A percentile compares a stretch with the other conserved stretches of the same genome.
phyloP scores from a whole-genome alignment of 2,797 vertebrate genomes.

The Lepilemur septentrionalis region DNA sequence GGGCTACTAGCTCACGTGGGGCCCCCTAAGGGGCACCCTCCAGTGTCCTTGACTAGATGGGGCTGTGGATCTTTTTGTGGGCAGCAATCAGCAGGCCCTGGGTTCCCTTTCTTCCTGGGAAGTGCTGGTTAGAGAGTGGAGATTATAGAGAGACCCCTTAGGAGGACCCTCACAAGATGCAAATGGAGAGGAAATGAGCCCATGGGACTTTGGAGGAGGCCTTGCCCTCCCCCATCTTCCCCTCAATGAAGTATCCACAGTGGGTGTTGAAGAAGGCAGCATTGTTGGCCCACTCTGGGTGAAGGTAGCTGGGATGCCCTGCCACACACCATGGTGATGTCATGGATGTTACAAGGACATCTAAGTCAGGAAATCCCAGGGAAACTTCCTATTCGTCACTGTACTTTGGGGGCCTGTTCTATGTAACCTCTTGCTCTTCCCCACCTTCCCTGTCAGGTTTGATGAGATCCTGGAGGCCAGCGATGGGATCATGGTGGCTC shows the following conservation, averaged over 20 bases:
- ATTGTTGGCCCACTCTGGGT: not conserved
- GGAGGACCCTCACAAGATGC: not conserved
- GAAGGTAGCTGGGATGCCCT: not conserved
- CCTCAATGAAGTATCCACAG: not conserved
- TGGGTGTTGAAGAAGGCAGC: not conserved
- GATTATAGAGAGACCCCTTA: not conserved
- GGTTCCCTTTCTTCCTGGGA: not conserved
- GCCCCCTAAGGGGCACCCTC: not conserved
- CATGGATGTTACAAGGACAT: not conserved
- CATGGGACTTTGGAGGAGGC: not conserved
- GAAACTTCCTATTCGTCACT: not conserved
- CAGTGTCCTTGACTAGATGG: not conserved
- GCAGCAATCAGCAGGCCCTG: accelerated
- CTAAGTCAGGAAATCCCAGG: not conserved
- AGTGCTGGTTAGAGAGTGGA: not conserved
- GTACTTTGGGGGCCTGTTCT: not conserved
- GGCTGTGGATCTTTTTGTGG: not conserved
- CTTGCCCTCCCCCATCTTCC: accelerated
- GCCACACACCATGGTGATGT: not conserved
- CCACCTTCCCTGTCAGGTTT: slow-evolving; percentile 86
- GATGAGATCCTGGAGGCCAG: slow-evolving; percentile 99
- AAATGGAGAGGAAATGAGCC: not conserved
- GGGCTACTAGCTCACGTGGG: not conserved
- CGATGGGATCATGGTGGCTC: slow-evolving; percentile 99
- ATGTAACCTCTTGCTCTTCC: not conserved